Base-by-base conservation (phyloP, 1,140 invertebrate species). In the Tetramorium parvispinum region DNA sequence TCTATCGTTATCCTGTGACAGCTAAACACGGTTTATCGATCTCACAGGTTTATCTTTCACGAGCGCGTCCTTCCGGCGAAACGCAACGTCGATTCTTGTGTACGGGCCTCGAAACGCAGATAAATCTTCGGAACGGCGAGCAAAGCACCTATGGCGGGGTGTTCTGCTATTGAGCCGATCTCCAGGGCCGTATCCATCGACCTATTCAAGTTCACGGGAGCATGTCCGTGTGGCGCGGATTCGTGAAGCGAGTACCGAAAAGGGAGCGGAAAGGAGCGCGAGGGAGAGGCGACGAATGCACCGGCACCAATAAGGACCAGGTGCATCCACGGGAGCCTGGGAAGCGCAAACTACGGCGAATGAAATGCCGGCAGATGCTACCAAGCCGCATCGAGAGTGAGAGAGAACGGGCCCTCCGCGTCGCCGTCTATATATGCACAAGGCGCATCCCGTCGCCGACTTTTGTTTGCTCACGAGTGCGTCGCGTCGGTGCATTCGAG, bases 261-360 rank as follows among this genome's bases (percentile, higher is more conserved):
- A 70, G 21, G 37, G 49, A 63, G 40, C 49, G 59, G 73, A 11
- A 83, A 49, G 65, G 49, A 3, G 40, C 73, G 53, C 32, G 75
- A 82, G 49, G 65, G 76, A 75, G 81, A 88, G 90, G 63, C 89
- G 85, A 79, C 78, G 86, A 88, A 85, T 90, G 68, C 91, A 91
- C 86, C 85, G 86, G 82, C 87, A 91, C 70, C 75, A 88, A 51
- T 46, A 82, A 87, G 85, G 85, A 89, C 90, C 90, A 91, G 90
- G 90, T 91, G 90, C 89, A 92, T 92, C 87, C 75, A 65, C 82
- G 81, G 86, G 91, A 93, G 90, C 89, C 78, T 92, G 91, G 91
- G 92, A 93, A 92, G 88, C 92, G 91, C 92, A 93, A 91, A 91
- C 91, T 91, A 89, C 87, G 49, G 75, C 73, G 61, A 71, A 81